Evolutionary conservation across 2,113 vertebrate genomes (phyloP), one percentile per base, ranked within the genome.

Genomic region (Psophia crepitans): DNA sequence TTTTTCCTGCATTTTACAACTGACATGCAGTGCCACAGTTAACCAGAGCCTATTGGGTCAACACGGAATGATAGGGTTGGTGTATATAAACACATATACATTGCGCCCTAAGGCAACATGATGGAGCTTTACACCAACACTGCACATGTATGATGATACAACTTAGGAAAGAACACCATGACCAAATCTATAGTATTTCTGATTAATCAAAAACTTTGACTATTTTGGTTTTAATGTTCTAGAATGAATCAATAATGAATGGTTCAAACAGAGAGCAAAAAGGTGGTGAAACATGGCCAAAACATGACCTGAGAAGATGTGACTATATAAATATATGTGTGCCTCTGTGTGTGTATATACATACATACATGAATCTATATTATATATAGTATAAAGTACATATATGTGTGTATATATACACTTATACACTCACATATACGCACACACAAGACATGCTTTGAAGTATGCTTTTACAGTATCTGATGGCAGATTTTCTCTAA

Each of bases 281-380:
- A 83, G 4, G 33, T 60, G 39, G 44, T 51, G 14, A 43, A 95
- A 95, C 37, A 37, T 2, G 9, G 26, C 21, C 57, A 58, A 86
- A 91, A 91, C 11, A n/a, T 23, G 26, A 68, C 39, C 32, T 49
- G 16, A 69, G 54, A 69, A 41, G 39, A 61, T 32, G 13, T 33
- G 23, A 23, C 8, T 63, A 7, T 49, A n/a, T 12, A 46, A 61
- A 49, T 32, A 51, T 5, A 43, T 0, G 0, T 9, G 23, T 48
- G 20, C 5, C 15, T 53, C 18, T n/a, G 3, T 54, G 7, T 35
- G 27, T 33, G 4, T 37, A 11, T 12, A 79, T 16, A 56, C 13
- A 14, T 14, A 65, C 7, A 33, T 5, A 19, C 3, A 16, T 37
- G 8, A 56, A 65, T 57, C 19, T 1, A 2, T 20, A 56, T 30